Conservation (phyloP, 2,113 vertebrate genomes). For the Oreocharis arfaki region DNA sequence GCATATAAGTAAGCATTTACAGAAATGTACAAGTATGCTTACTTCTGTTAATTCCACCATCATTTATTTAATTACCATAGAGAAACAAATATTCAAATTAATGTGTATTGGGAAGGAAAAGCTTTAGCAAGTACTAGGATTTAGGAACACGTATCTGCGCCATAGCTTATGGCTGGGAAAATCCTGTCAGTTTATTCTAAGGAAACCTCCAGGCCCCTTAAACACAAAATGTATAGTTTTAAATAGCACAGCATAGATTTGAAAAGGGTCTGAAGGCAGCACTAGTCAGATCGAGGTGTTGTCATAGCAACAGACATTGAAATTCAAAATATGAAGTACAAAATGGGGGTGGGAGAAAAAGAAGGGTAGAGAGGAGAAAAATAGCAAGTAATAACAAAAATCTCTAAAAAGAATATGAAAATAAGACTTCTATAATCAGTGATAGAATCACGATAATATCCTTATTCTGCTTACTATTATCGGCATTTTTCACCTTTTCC, state of each 20-base stretch:
- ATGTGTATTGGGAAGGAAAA: not conserved
- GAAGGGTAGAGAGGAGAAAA: not conserved
- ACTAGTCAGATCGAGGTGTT: conserved; percentile 17
- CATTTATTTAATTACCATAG: not conserved
- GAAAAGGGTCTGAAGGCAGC: conserved; percentile 26
- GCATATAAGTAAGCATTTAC: not conserved
- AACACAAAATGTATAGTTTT: not conserved
- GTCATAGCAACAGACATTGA: conserved; percentile 59
- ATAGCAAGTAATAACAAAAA: not conserved
- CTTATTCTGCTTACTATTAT: not conserved
- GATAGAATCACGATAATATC: not conserved
- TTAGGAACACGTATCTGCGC: not conserved
- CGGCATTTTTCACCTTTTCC: not conserved
- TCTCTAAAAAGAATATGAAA: not conserved
- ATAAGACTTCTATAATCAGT: not conserved
- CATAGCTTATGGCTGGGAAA: not conserved
- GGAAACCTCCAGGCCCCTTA: not conserved
- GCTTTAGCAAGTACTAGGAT: not conserved
- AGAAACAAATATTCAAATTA: not conserved
- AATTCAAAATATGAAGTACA: conserved; percentile 33
- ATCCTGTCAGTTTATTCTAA: not conserved
- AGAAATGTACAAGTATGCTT: not conserved
- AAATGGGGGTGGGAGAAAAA: conserved; percentile 11
- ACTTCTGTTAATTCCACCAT: not conserved
- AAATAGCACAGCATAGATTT: not conserved